phyloP scores from a whole-genome alignment of 2,113 vertebrate species.

The Syngnathoides biaculeatus region DNA sequence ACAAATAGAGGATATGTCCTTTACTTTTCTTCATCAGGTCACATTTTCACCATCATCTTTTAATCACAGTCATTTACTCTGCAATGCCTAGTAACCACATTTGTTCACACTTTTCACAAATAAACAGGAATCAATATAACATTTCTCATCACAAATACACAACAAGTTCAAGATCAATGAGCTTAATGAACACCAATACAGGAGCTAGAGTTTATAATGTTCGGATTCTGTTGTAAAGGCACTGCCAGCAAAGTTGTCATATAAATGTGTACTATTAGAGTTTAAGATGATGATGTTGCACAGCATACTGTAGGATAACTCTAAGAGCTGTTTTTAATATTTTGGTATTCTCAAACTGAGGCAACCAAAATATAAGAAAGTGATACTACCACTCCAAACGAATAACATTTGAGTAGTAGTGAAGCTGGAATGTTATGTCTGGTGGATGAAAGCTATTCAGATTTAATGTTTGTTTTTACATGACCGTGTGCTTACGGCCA shows the following conservation, averaged over 20 bases:
- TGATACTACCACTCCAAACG: too few species aligned
- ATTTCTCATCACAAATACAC: conserved; percentile 33
- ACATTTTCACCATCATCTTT: conserved; percentile 35
- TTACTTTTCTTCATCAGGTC: conserved; percentile 21
- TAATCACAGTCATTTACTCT: conserved; percentile 53
- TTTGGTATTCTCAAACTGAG: background rate
- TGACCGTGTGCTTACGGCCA: too few species aligned
- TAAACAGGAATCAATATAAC: conserved; percentile 47
- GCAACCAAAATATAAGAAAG: background rate
- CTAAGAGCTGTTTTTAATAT: background rate
- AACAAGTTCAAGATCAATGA: conserved; percentile 6
- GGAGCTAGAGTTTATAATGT: background rate
- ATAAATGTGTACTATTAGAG: background rate
- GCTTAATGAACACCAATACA: background rate
- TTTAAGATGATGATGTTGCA: background rate
- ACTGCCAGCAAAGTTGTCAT: background rate
- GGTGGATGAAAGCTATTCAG: background rate
- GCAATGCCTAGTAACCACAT: conserved; percentile 36
- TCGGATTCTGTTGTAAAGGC: background rate
- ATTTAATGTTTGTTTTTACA: background rate
- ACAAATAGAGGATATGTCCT: conserved; percentile 1
- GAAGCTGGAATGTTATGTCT: too few species aligned
- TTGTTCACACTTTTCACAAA: conserved; percentile 54
- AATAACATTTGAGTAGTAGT: too few species aligned
- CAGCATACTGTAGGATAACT: background rate